These are phyloP conservation scores for Neuroscelio doddi DNA, from an alignment of 2,888 invertebrate genomes.

Conservation along the genomic window DNA sequence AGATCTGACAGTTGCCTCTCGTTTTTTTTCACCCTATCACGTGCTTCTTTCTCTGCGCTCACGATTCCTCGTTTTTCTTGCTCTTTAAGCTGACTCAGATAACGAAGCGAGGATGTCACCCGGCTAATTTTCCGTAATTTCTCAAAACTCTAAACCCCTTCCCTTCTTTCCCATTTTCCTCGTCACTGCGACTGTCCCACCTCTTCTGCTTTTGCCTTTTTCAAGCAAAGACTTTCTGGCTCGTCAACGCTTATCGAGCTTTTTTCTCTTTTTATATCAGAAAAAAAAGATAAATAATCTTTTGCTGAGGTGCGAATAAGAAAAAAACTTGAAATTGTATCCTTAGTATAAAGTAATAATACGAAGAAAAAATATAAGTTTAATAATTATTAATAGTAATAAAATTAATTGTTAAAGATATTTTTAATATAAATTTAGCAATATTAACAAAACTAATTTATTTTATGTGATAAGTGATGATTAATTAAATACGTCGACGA, in stretches of 20 bases:
- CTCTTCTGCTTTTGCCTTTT: constrained; percentile 26
- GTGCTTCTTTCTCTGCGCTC: constrained; percentile 19
- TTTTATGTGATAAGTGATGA: no score
- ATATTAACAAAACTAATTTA: no score
- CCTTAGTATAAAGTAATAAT: no score
- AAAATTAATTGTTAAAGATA: no score
- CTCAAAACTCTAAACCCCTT: constrained; percentile 52
- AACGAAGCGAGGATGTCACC: constrained; percentile 63
- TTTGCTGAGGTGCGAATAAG: constrained; percentile 52
- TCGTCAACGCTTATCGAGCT: constrained; percentile 39
- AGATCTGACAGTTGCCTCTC: constrained; percentile 9
- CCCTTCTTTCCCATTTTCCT: constrained; percentile 14
- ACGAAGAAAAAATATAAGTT: no score
- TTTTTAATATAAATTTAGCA: no score
- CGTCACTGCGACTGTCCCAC: constrained; percentile 15
- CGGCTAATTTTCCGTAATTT: constrained; percentile 68
- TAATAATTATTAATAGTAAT: no score
- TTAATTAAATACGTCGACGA: no score
- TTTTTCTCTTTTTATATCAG: constrained; percentile 3
- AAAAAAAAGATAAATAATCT: constrained; percentile 67
- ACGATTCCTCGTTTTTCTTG: constrained; percentile 18
- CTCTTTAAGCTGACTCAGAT: constrained; percentile 33
- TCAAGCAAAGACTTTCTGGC: constrained; percentile 46
- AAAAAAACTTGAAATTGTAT: constrained; percentile 9
- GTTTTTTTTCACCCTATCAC: constrained; percentile 25